Base-by-base conservation (phyloP, 37 sponge, comb jelly and placozoan genomes). In the Mnemiopsis leidyi region DNA sequence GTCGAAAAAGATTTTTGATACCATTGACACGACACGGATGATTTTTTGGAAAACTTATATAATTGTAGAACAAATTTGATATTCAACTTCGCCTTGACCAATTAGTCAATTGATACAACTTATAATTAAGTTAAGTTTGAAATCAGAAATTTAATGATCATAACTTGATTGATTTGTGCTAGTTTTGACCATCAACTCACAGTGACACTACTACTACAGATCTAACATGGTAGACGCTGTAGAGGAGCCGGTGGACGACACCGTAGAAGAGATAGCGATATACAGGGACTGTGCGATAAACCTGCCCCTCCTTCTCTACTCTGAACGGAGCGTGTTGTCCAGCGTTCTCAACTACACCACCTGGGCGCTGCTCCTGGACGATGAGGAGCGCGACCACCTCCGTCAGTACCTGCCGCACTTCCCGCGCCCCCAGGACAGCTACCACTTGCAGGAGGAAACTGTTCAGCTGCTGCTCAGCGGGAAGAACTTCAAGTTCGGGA, bases 381-480 rank as follows among this genome's bases (percentile, higher is more conserved):
- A 85, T 29, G 90, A 40, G 40, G 90, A 85, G 30, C 2, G 90
- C 29, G 90, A 85, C 24, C 90, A 85, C 61, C 61, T 85, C n/a
- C 32, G 90, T 23, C 90, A 85, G 90, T 85, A 85, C 90, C 29
- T 85, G 29, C 90, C 90, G 25, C 90, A 85, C 90, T 85, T 85
- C 61, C 61, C 90, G 26, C 24, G 90, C 0, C 61, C 90, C 26
- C 90, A 85, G 61, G 90, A 85, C 61, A 85, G 61, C 29, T 85
- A 85, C 61, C 90, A 85, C 29, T 61, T 85, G 3, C 90, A 85
- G 90, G 90, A 85, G 29, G 35, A 28, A 21, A 85, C 90, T 40
- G 90, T 85, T 0, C 90, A 85, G 61, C 90, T 85, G 29, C 90
- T 85, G 29, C 90, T 85, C 23, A 33, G 36, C 7, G 90, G 90